Base-by-base conservation (phyloP, 2,888 invertebrate genomes). In the Pandemis heparana region DNA sequence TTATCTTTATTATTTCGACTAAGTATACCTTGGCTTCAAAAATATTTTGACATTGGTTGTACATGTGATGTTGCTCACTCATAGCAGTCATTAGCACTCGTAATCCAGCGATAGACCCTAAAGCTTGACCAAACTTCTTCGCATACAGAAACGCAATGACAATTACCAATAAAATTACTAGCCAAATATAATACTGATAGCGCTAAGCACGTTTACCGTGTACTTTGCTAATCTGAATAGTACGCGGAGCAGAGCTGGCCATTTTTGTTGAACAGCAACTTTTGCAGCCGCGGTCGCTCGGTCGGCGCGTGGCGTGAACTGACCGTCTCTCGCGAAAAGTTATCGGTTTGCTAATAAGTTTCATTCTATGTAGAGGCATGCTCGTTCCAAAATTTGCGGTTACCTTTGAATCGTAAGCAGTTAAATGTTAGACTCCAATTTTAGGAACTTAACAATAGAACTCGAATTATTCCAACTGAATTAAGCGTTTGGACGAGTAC, bases 331-430 rank as follows among this genome's bases (percentile, higher is more conserved):
- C 81, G 39, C 86, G 85, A 87, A 92, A 92, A 93, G 90, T 93
- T 92, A 92, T 92, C 86, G 87, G 92, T 92, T 92, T 90, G 89
- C 92, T 89, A 92, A 92, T 92, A 92, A 92, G 89, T 92, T 92
- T 87, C 85, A 84, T 90, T 89, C 90, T 89, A 90, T 90, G 87
- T 87, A 86, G 84, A 84, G 82, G 85, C 90, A 90, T 88, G 91
- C 89, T 92, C 91, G 88, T 92, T 90, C 88, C 89, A 81, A 92
- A 92, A 90, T 92, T 92, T 92, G 93, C 87, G 92, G 92, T 91
- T 92, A 92, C 93, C 92, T 92, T 92, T 93, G 92, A 92, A 92
- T 91, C 91, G 92, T 92, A 92, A 92, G 92, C 92, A 92, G 92
- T 92, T 92, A 91, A 92, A 93, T 91, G 92, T 92, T 89, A 88